phyloP scores from a whole-genome alignment of 2,113 vertebrate species.

The Cyprinodon variegatus region DNA sequence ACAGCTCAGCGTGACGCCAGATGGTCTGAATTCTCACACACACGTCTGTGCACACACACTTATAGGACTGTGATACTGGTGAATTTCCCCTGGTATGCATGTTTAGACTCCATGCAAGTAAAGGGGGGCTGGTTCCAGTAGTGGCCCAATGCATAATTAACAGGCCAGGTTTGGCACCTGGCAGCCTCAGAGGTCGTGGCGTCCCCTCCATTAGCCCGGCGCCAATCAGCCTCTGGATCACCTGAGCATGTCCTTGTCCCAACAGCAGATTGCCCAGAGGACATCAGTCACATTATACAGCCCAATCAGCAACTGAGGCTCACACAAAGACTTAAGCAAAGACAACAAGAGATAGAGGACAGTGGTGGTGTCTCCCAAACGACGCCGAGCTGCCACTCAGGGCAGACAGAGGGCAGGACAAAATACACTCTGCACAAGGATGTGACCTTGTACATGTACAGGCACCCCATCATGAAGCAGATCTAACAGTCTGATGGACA shows the following conservation, averaged over 20 bases:
- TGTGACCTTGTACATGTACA: constrained; percentile 33
- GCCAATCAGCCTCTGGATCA: constrained; percentile 68
- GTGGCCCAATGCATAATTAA: constrained; percentile 79
- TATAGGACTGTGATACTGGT: constrained; percentile 16
- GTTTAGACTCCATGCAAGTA: constrained; percentile 69
- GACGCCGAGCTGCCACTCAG: constrained; percentile 64
- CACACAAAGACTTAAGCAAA: constrained; percentile 57
- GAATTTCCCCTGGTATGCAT: constrained; percentile 43
- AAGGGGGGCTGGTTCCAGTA: constrained; percentile 65
- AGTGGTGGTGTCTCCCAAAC: constrained; percentile 57
- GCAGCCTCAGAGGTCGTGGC: constrained; percentile 56
- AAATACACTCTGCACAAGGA: constrained; percentile 58
- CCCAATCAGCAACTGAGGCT: constrained; percentile 64
- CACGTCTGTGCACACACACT: not conserved
- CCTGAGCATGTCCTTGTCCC: constrained; percentile 66
- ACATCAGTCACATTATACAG: constrained; percentile 75
- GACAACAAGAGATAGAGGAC: constrained; percentile 57
- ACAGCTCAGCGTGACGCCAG: constrained; percentile 52
- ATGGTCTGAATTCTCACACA: constrained; percentile 47
- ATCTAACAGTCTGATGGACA: constrained; percentile 27
- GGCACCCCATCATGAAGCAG: not conserved
- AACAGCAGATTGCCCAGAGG: constrained; percentile 72
- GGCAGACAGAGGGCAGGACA: constrained; percentile 54
- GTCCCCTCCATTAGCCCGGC: constrained; percentile 72
- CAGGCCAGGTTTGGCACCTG: constrained; percentile 72